Base-by-base conservation (phyloP, 2,888 invertebrate genomes). In the Drosophila rubida region DNA sequence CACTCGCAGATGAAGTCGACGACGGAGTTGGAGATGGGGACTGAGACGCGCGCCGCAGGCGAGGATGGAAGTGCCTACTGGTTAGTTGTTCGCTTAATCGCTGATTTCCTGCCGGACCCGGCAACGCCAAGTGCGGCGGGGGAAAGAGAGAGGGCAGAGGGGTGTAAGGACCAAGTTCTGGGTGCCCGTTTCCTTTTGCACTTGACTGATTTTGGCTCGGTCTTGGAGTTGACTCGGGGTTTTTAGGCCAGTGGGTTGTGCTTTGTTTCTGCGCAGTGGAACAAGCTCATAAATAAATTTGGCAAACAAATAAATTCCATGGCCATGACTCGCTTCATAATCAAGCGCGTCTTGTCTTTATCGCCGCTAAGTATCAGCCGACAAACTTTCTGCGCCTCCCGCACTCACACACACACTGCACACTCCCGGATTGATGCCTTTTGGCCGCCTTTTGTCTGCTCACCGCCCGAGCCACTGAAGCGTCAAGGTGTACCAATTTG, bases 401-500 rank as follows among this genome's bases (percentile, higher is more conserved):
- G 11, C 23, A 30, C 9, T 7, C 2, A 7, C 2, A 11, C 23
- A 19, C 14, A 14, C 6, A 5, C 13, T n/a, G 3, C 3, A 1
- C 25, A 25, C 57, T 45, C 27, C 27, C 53, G 77, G 80, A 81
- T 77, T 77, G 83, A 82, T 82, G 83, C 83, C 69, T 65, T 70
- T 80, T 70, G 64, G 48, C 53, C 44, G 72, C 68, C 68, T 71
- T 85, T 82, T 82, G 75, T 69, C 63, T 54, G 54, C 37, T 25
- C 53, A 16, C 55, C 49, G 53, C 22, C 55, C 49, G 53, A 83
- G 41, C 80, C 90, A 90, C 73, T 90, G 86, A 90, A 89, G 90
- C 90, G 89, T 82, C 89, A 89, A 90, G 90, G 90, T 90, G 90
- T 87, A 90, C 90, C 90, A 90, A 90, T 90, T 90, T 90, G 90